Base-by-base conservation (phyloP, 1,140 invertebrate species). In the Pemphigus obesinymphae region DNA sequence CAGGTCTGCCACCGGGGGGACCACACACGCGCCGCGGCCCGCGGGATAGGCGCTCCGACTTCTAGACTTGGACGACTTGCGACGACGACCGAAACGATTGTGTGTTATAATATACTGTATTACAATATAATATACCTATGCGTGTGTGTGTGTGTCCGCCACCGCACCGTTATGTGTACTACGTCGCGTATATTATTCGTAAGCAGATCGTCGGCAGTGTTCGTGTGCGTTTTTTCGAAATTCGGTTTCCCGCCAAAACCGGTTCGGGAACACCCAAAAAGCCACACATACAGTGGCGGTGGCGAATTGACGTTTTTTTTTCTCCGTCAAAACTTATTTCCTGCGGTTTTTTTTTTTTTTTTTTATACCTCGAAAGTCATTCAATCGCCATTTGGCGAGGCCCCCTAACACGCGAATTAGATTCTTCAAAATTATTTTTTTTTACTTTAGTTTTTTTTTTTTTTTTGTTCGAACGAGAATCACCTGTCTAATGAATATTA, bases 1-100 rank as follows among this genome's bases (percentile, higher is more conserved):
- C 75, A 58, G 53, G 75, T 78, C 72, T 75, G 48, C 45, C 72
- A 75, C 75, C 75, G 75, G 50, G 75, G 66, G 75, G 75, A 78
- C 75, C 75, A 78, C 75, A 78, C 75, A 37, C 75, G 53, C 75
- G 75, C 34, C 48, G 48, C 53, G 50, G 29, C 43, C 53, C 75
- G 48, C 75, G 68, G 68, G 68, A 70, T 70, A 45, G 68, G 68
- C 68, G 37, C 75, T 55, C 75, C 31, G 29, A 17, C 50, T 78
- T 37, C 75, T 23, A 50, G 48, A 66, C 76, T 50, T 43, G 53
- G 55, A 55, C 75, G 50, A 40, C 75, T 43, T 53, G 23, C 55
- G 76, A 45, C 76, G 34, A 31, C 34, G 76, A 40, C 66, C 34
- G 34, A 68, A 68, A 68, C 66, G 66, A 68, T 68, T 23, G n/a